phyloP scores from a whole-genome alignment of 1,140 invertebrate species.

The Nixonia krombeini region DNA sequence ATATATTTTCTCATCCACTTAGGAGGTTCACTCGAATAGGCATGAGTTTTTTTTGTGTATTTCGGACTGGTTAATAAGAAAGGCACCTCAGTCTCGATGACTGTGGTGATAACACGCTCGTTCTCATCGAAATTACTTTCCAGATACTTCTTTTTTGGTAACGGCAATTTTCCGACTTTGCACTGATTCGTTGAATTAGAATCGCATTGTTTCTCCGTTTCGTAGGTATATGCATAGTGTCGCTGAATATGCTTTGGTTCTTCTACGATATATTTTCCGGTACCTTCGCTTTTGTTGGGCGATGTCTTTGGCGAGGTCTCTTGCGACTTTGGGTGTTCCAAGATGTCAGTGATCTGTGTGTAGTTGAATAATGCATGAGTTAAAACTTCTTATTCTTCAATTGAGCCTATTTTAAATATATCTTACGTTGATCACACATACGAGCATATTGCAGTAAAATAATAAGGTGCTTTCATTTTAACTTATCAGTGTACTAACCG shows the following conservation, averaged over 20 bases:
- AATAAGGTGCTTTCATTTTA: conserved; percentile 8
- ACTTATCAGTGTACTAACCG: conserved; percentile 33
- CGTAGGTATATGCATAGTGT: conserved; percentile 66
- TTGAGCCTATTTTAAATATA: too few relatives aligned
- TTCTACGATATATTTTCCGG: conserved; percentile 25
- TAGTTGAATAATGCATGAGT: too few relatives aligned
- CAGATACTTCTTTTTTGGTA: conserved; percentile 62
- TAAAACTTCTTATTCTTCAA: too few relatives aligned
- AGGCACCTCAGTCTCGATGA: conserved; percentile 64
- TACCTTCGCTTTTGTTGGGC: conserved; percentile 29
- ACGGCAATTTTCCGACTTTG: conserved; percentile 48
- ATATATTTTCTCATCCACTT: conserved; percentile 65
- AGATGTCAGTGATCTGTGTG: conserved; percentile 33
- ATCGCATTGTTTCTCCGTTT: conserved; percentile 36
- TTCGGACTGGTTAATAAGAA: conserved; percentile 58
- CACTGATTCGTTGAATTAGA: neutral
- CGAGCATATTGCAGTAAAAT: too few relatives aligned
- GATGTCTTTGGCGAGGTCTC: conserved; percentile 32
- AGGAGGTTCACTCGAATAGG: conserved; percentile 58
- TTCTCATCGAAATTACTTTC: conserved; percentile 67
- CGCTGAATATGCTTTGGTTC: conserved; percentile 63
- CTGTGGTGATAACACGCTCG: conserved; percentile 66
- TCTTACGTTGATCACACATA: too few relatives aligned
- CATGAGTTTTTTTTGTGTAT: conserved; percentile 58
- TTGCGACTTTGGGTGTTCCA: conserved; percentile 20